A percentile compares a stretch with the other conserved stretches of the same genome.
Evolutionary conservation across 2,797 vertebrate genomes (phyloP).

Genomic region (Acipenser oxyrinchus): DNA sequence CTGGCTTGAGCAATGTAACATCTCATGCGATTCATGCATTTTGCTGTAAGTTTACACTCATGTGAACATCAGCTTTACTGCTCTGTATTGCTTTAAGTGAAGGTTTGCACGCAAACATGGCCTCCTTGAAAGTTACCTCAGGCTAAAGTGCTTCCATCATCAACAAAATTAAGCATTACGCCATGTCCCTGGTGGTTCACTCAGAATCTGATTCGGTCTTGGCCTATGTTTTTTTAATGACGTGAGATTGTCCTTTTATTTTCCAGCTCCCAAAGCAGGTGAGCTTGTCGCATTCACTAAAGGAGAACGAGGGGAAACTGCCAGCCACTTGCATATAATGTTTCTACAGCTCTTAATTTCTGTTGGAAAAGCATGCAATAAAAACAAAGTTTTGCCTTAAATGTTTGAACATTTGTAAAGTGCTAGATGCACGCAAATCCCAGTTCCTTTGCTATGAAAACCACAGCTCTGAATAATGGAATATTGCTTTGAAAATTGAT

Average conservation of each 20-base stretch:
- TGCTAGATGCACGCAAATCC: conserved; percentile 34
- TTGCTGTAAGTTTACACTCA: conserved; percentile 73
- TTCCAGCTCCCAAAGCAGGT: conserved; percentile 40
- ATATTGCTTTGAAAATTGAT: too few relatives aligned
- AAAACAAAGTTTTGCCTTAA: conserved; percentile 54
- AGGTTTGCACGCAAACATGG: conserved; percentile 93
- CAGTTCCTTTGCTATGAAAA: conserved; percentile 22
- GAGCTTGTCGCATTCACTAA: conserved; percentile 54
- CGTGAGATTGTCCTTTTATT: conserved; percentile 56
- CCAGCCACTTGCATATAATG: conserved; percentile 43
- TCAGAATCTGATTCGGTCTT: conserved; percentile 46
- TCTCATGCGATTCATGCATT: conserved; percentile 57
- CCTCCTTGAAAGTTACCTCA: conserved; percentile 67
- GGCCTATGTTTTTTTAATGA: conserved; percentile 69
- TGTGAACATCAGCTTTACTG: conserved; percentile 67
- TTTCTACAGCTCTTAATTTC: conserved; percentile 65
- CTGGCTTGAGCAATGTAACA: conserved; percentile 40
- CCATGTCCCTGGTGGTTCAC: conserved; percentile 42
- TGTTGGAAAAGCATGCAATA: conserved; percentile 55
- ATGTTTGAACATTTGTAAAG: conserved; percentile 44
- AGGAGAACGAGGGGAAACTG: conserved; percentile 41
- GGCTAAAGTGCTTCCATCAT: conserved; percentile 67
- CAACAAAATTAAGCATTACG: conserved; percentile 49
- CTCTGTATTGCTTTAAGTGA: conserved; percentile 63
- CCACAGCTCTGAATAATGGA: not conserved